phyloP scores from a whole-genome alignment of 2,888 invertebrate species.

The Hetaerina titia region DNA sequence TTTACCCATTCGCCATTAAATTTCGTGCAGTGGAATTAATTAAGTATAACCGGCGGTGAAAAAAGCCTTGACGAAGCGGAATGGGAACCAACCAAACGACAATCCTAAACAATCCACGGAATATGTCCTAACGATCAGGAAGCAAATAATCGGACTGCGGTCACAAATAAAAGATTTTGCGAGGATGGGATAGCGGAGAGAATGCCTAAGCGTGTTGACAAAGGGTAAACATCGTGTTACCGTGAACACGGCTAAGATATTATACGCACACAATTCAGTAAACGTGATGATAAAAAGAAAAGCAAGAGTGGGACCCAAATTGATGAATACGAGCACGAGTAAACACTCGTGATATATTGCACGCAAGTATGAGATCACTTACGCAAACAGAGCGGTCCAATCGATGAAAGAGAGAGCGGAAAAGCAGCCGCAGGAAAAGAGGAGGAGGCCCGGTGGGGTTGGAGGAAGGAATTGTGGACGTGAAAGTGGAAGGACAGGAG shows the following conservation, averaged over 20 bases:
- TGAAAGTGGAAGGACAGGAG: background rate
- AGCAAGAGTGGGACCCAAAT: background rate
- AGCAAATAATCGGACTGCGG: background rate
- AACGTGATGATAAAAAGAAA: background rate
- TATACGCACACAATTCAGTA: background rate
- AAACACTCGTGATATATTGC: conserved; percentile 5
- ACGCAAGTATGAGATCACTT: background rate
- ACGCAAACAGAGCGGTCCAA: background rate
- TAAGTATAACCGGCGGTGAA: no score
- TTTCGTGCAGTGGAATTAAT: no score
- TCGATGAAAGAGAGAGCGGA: background rate
- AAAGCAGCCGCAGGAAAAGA: background rate
- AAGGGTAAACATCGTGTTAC: background rate
- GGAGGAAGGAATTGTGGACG: background rate
- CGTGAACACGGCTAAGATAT: background rate
- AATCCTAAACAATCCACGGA: background rate
- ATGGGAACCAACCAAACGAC: no score
- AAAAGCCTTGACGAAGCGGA: no score
- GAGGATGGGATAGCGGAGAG: background rate
- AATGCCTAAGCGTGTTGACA: background rate
- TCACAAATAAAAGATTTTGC: background rate
- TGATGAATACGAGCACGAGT: background rate
- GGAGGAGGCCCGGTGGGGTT: background rate
- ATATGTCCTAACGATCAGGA: background rate
- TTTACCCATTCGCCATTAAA: no score